Evolutionary conservation across 2,888 invertebrate species (phyloP).

Genomic region (Chymomyza caudatula): DNA sequence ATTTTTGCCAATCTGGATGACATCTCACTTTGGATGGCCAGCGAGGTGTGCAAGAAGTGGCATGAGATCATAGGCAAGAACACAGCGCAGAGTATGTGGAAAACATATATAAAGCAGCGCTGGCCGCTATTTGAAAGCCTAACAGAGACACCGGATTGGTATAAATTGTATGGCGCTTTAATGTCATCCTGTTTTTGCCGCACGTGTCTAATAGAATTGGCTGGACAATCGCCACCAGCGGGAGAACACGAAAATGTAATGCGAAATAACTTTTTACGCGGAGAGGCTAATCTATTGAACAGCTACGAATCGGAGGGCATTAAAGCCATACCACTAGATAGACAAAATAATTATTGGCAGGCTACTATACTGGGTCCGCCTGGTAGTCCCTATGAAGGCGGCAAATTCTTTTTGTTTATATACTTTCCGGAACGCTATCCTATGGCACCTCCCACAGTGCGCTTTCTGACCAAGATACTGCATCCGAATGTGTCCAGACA

Average conservation of each 20-base stretch:
- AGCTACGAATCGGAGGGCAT: constrained; percentile 78
- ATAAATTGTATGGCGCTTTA: constrained; percentile 84
- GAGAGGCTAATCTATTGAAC: constrained; percentile 81
- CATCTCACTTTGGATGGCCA: constrained; percentile 92
- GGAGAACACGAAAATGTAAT: constrained; percentile 87
- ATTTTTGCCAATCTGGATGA: constrained; percentile 95
- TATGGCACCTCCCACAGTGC: constrained; percentile 92
- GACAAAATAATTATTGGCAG: constrained; percentile 87
- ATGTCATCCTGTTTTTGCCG: constrained; percentile 91
- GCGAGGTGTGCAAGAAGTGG: constrained; percentile 93
- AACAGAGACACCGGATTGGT: constrained; percentile 86
- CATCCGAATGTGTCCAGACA: constrained; percentile 97
- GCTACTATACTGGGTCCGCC: constrained; percentile 94
- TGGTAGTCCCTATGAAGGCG: constrained; percentile 96
- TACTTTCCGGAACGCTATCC: constrained; percentile 94
- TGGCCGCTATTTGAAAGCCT: constrained; percentile 93
- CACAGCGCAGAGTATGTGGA: constrained; percentile 89
- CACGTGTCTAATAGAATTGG: constrained; percentile 91
- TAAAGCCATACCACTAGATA: constrained; percentile 77
- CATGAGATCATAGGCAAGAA: constrained; percentile 87
- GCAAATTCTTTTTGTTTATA: constrained; percentile 92
- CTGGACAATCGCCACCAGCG: constrained; percentile 83
- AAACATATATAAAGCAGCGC: constrained; percentile 84
- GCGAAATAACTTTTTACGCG: constrained; percentile 87
- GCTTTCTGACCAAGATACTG: constrained; percentile 94